phyloP scores from a whole-genome alignment of 2,113 vertebrate species.

The Protobothrops mucrosquamatus region DNA sequence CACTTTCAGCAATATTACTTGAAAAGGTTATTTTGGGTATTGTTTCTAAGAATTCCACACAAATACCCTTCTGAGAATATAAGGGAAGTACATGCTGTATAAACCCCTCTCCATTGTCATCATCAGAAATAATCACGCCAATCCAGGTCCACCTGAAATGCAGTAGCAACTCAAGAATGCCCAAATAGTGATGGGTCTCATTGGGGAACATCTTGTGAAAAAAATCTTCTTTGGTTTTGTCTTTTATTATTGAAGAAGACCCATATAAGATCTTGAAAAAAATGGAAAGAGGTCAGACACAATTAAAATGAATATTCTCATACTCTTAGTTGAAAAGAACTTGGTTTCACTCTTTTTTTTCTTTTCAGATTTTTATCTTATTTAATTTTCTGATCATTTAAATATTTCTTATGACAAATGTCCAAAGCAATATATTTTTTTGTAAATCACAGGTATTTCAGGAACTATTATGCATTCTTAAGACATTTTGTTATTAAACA shows the following conservation, averaged over 20 bases:
- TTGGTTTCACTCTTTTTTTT: neutral
- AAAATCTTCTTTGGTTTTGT: neutral
- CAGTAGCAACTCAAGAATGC: neutral
- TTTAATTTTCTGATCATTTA: neutral
- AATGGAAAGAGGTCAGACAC: neutral
- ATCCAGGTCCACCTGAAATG: neutral
- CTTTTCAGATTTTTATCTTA: too few relatives aligned
- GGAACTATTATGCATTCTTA: neutral
- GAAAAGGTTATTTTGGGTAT: neutral
- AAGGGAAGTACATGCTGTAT: neutral
- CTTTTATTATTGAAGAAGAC: neutral
- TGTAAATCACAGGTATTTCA: neutral
- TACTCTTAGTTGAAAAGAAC: neutral
- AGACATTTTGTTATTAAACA: neutral
- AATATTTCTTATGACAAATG: neutral
- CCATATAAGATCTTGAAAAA: neutral
- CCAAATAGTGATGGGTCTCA: neutral
- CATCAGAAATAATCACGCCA: neutral
- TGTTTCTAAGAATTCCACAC: neutral
- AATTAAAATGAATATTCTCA: neutral
- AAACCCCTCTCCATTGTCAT: neutral
- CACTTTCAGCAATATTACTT: accelerated
- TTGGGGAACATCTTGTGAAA: neutral
- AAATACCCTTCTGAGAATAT: neutral
- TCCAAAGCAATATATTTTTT: neutral